These are phyloP conservation scores for Crypturellus undulatus DNA, from an alignment of 2,113 vertebrate species.

Conservation along the genomic window DNA sequence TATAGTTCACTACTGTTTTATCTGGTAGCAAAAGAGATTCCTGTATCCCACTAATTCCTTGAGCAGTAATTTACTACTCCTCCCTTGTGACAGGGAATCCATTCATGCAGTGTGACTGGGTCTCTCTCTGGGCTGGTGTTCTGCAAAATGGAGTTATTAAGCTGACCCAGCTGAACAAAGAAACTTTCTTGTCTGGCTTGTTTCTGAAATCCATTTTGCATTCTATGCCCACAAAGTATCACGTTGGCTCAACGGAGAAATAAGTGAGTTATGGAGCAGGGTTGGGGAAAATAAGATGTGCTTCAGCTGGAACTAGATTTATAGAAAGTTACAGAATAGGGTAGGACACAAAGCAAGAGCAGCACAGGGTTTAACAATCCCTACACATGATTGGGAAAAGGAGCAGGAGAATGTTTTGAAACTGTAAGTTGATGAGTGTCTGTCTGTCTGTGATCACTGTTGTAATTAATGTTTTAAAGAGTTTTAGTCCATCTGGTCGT, in stretches of 20 bases:
- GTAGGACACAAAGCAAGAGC: background rate
- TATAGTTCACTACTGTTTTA: no score
- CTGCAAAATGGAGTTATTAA: background rate
- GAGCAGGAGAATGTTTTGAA: background rate
- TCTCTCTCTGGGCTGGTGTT: background rate
- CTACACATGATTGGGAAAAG: background rate
- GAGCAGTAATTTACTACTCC: background rate
- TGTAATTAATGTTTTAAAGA: background rate
- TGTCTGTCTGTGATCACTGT: background rate
- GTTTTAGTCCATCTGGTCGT: background rate
- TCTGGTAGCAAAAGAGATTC: background rate
- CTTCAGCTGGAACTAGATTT: background rate
- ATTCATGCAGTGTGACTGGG: background rate
- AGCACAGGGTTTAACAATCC: background rate
- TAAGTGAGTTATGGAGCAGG: background rate
- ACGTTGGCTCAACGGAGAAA: background rate
- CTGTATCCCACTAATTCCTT: background rate
- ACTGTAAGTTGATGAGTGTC: background rate
- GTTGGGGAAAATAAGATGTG: background rate
- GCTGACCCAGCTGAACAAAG: background rate
- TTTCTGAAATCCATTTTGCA: background rate
- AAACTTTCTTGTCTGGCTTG: background rate
- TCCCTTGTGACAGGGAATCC: background rate
- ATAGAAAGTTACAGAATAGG: background rate
- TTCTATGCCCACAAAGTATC: background rate